Evolutionary conservation across 1,140 invertebrate species (phyloP), one percentile per base, ranked within the genome.

Genomic region (Linepithema humile): DNA sequence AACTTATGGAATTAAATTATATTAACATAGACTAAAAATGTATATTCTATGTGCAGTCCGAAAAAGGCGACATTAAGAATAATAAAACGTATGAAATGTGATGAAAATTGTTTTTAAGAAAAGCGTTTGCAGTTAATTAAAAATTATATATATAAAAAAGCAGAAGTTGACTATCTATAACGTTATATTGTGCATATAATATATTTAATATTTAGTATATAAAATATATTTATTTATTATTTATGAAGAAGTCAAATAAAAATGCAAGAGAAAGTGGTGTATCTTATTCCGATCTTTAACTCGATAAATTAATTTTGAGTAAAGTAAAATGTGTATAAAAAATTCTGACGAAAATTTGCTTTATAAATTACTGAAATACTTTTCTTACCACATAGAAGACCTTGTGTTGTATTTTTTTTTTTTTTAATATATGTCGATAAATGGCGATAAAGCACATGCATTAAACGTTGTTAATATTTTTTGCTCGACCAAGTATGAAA

Each of bases 381-480:
- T 40, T 60, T 89, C 88, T 89, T 89, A 88, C 84, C 87, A 84
- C n/a, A 9, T 82, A 62, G 85, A 88, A 89, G 75, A 77, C 48
- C 65, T 57, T 80, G 69, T 75, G 45, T 78, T 73, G 60, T 55
- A 69, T 82, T 50, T 40, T 55, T 23, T 45, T 59, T 55, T 62
- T 86, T 87, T 10, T 53, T 62, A 65, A 35, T 78, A 74, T 64
- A 64, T 89, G 29, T 65, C 15, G 43, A 55, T 59, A 73, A 35
- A 84, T 88, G 48, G 29, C 40, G 43, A 9, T 65, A 82, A 91
- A 91, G 89, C 89, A 77, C 92, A 90, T 93, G 93, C 92, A 89
- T 88, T 89, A 85, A 86, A 88, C 82, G 29, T 82, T 69, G 45
- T 72, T 65, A 83, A 84, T 26, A 67, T 86, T 57, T 84, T 7